Evolutionary conservation across 37 sponge, comb jelly and placozoan genomes (phyloP).

Genomic region (Bolinopsis microptera): DNA sequence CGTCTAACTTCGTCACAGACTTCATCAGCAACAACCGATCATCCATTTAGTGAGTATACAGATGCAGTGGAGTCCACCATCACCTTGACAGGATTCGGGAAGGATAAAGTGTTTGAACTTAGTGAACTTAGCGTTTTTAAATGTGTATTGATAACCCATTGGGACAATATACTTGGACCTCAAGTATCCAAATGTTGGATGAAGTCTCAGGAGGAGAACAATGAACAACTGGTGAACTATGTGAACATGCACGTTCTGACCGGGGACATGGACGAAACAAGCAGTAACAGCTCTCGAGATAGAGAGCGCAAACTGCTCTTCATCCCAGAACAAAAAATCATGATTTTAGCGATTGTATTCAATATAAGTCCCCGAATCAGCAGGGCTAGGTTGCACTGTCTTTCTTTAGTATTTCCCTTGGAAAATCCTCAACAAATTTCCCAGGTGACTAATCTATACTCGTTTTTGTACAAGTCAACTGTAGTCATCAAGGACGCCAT

Average conservation of each 20-base stretch:
- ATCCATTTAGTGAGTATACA: conserved; percentile 21
- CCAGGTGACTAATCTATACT: background rate
- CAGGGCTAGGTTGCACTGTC: background rate
- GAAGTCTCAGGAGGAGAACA: background rate
- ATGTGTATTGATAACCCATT: background rate
- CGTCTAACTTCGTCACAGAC: background rate
- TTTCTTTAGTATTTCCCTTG: conserved; percentile 40
- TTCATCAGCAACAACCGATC: background rate
- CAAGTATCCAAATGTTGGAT: background rate
- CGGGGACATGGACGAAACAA: conserved; percentile 28
- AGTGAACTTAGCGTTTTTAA: background rate
- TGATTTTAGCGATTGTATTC: background rate
- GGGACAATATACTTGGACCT: conserved; percentile 63
- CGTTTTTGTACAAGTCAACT: background rate
- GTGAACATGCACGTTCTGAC: conserved; percentile 44
- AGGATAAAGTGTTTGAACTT: background rate
- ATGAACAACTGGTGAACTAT: conserved; percentile 24
- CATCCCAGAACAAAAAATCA: background rate
- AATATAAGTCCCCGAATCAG: background rate
- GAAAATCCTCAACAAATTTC: background rate
- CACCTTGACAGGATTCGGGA: background rate
- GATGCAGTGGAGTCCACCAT: background rate
- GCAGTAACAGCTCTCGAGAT: background rate
- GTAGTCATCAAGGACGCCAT: background rate
- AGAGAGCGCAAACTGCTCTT: conserved; percentile 28